Percentiles rank a stretch among this genome's conserved stretches.
These are phyloP conservation scores for Drosophila guanche DNA, from an alignment of 1,140 invertebrate genomes.

Conservation along the genomic window DNA sequence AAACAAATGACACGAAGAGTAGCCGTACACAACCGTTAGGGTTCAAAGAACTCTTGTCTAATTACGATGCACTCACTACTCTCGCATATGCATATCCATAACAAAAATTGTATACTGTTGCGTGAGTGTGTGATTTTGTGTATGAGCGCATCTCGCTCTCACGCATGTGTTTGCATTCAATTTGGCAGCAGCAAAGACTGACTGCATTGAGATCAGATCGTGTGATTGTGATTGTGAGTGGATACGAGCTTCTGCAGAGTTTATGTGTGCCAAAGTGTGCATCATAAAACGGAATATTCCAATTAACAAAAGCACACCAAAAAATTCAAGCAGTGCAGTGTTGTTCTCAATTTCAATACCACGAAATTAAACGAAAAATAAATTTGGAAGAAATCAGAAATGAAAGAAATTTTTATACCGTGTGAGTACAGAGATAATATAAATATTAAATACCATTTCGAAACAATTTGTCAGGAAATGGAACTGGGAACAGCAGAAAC, in stretches of 20 bases:
- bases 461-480: too few relatives aligned
- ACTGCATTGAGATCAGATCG: conserved; percentile 73
- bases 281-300: conserved; percentile 58
- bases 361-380: too few relatives aligned
- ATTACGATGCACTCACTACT: conserved; percentile 53
- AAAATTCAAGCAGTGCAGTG: conserved; percentile 1
- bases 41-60: conserved; percentile 78
- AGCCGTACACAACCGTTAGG: conserved; percentile 51
- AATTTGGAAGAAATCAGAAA: too few relatives aligned
- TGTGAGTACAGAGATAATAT: too few relatives aligned
- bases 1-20: conserved; percentile 55
- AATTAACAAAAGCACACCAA: conserved; percentile 58
- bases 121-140: too few relatives aligned
- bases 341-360: too few relatives aligned
- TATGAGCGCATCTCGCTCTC: conserved; percentile 1
- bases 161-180: conserved; percentile 46
- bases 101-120: conserved; percentile 49
- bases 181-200: conserved; percentile 46
- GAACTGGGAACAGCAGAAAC: conserved; percentile 19
- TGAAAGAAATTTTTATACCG: too few relatives aligned
- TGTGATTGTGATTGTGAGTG: conserved; percentile 19
- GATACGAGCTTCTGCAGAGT: conserved; percentile 3
- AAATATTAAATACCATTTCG: neutral
- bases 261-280: conserved; percentile 1
- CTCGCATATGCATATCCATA: conserved; percentile 45